Evolutionary conservation across 2,888 invertebrate species (phyloP).

Genomic region (Dolichopus griseipennis): DNA sequence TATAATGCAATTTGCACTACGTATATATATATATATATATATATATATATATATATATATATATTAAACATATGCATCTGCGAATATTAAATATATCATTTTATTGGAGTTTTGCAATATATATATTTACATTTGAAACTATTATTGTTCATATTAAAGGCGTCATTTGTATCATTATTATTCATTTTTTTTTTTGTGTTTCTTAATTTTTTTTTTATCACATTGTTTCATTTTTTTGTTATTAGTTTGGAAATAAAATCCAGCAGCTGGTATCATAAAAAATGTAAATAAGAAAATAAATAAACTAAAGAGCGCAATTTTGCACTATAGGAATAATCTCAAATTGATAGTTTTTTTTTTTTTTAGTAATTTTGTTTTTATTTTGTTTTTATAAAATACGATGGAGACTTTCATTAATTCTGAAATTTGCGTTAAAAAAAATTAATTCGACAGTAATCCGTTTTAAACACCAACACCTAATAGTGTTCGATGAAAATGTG

Average conservation of each 20-base stretch:
- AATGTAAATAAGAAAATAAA: background rate
- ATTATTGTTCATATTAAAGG: background rate
- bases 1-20: no score
- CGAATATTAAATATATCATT: no score
- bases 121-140: background rate
- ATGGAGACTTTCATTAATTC: background rate
- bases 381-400: background rate
- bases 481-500: no score
- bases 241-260: constrained; percentile 1
- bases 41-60: no score
- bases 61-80: no score
- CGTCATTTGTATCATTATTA: background rate
- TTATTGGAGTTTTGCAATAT: no score
- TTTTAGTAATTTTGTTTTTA: background rate
- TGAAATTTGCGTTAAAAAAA: background rate
- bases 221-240: background rate
- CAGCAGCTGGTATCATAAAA: background rate
- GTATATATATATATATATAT: no score
- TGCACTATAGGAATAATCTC: background rate
- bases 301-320: background rate
- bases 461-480: no score
- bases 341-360: background rate
- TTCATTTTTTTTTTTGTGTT: background rate
- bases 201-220: background rate
- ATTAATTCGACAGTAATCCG: no score